Evolutionary conservation across 92 coral and sea anemone species (phyloP).

Genomic region (Heliopora coerulea): DNA sequence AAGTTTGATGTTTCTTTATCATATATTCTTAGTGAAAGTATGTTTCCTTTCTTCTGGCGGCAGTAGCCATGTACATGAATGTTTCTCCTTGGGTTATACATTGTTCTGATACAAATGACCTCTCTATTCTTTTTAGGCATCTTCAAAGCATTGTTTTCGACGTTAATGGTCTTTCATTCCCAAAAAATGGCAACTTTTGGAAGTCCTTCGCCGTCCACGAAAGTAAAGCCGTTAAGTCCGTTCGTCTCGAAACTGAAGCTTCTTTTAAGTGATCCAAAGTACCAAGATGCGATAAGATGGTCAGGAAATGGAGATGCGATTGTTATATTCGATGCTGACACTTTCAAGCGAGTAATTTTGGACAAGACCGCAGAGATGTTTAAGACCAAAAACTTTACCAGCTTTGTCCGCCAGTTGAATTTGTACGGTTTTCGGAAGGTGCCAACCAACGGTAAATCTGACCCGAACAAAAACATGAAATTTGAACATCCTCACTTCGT

Average conservation of each 20-base stretch:
- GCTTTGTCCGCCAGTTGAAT: slow-evolving; percentile 97
- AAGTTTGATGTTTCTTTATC: neutral
- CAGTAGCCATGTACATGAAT: too few species aligned
- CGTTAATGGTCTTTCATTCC: neutral
- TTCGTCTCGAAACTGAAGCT: slow-evolving; percentile 93
- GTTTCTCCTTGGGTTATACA: slow-evolving; percentile 2
- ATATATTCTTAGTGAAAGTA: too few species aligned
- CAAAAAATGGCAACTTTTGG: slow-evolving; percentile 46
- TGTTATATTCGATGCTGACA: slow-evolving; percentile 97
- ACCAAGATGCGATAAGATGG: slow-evolving; percentile 95
- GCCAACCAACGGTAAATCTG: slow-evolving; percentile 95
- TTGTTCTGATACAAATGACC: slow-evolving; percentile 17
- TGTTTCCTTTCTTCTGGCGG: too few species aligned
- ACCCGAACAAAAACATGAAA: slow-evolving; percentile 98
- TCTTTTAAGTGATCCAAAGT: slow-evolving; percentile 90
- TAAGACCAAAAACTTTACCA: slow-evolving; percentile 95
- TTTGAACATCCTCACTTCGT: slow-evolving; percentile 88
- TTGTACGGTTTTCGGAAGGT: slow-evolving; percentile 91
- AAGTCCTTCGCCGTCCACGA: slow-evolving; percentile 52
- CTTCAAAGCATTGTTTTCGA: neutral
- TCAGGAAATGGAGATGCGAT: slow-evolving; percentile 89
- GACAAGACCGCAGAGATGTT: slow-evolving; percentile 99
- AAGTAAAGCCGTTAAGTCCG: slow-evolving; percentile 94
- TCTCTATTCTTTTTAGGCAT: neutral
- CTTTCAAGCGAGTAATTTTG: slow-evolving; percentile 89